These are phyloP conservation scores for Geophilus truncorum DNA, from an alignment of 2,888 invertebrate genomes.

Conservation along the genomic window DNA sequence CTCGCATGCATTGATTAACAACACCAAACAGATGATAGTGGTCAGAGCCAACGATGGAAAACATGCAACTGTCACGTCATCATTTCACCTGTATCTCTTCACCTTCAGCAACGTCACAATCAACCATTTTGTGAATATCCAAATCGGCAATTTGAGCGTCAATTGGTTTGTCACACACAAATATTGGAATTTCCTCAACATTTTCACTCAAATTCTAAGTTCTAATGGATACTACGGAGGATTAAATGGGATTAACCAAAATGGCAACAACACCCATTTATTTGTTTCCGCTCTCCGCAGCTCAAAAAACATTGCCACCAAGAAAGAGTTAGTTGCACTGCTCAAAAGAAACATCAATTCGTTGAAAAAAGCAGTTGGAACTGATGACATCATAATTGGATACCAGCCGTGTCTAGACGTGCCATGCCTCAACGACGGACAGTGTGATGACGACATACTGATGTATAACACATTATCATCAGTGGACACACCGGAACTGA, in stretches of 20 bases:
- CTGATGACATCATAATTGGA: slow-evolving; percentile 39
- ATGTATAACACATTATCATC: slow-evolving; percentile 47
- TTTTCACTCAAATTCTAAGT: slow-evolving; percentile 61
- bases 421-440: slow-evolving; percentile 56
- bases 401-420: slow-evolving; percentile 53
- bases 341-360: neutral
- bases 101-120: slow-evolving; percentile 75
- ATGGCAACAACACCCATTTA: slow-evolving; percentile 27
- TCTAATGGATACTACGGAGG: neutral
- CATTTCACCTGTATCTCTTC: slow-evolving; percentile 74
- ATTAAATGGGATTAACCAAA: neutral
- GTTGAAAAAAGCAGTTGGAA: neutral
- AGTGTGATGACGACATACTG: slow-evolving; percentile 45
- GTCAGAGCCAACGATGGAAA: slow-evolving; percentile 85
- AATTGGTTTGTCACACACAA: slow-evolving; percentile 68
- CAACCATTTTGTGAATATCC: slow-evolving; percentile 72
- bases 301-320: slow-evolving; percentile 54
- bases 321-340: neutral
- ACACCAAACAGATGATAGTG: slow-evolving; percentile 57
- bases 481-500: slow-evolving; percentile 72
- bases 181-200: slow-evolving; percentile 68
- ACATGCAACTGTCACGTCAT: slow-evolving; percentile 79
- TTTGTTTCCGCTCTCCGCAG: slow-evolving; percentile 61
- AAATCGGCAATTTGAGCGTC: slow-evolving; percentile 67
- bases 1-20: slow-evolving; percentile 59